phyloP scores from a whole-genome alignment of 2,797 vertebrate species.

The Melanitta fusca region DNA sequence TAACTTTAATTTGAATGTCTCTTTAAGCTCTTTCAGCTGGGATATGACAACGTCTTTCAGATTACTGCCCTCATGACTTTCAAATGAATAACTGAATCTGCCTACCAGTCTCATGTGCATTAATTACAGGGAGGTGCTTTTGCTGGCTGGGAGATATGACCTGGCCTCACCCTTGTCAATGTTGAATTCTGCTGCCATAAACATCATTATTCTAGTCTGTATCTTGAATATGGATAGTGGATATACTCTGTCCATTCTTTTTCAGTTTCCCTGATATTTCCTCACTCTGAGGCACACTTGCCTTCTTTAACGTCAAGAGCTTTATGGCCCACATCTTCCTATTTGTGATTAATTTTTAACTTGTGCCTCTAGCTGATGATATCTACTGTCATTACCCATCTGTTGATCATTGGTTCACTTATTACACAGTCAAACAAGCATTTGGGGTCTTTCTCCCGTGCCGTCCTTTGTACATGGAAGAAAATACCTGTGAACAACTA shows the following conservation, averaged over 20 bases:
- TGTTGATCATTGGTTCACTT: background rate
- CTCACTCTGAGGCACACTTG: background rate
- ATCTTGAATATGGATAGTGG: background rate
- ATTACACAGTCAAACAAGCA: background rate
- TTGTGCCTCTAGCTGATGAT: background rate
- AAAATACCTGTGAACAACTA: background rate
- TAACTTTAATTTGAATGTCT: background rate
- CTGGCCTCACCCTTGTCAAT: background rate
- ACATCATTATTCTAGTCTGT: background rate
- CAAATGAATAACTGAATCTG: background rate
- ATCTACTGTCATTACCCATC: background rate
- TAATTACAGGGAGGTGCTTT: background rate
- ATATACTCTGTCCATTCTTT: accelerated
- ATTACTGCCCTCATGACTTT: background rate
- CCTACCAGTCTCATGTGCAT: background rate
- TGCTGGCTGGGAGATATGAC: background rate
- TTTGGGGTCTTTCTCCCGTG: background rate
- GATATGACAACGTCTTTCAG: background rate
- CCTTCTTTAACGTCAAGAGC: background rate
- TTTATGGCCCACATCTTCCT: background rate
- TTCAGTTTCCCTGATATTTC: background rate
- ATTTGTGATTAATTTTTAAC: background rate
- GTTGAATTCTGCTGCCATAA: background rate
- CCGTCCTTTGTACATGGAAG: background rate
- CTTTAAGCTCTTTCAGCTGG: background rate